These are phyloP conservation scores for Salticus scenicus DNA, from an alignment of 2,888 invertebrate genomes.

Conservation along the genomic window DNA sequence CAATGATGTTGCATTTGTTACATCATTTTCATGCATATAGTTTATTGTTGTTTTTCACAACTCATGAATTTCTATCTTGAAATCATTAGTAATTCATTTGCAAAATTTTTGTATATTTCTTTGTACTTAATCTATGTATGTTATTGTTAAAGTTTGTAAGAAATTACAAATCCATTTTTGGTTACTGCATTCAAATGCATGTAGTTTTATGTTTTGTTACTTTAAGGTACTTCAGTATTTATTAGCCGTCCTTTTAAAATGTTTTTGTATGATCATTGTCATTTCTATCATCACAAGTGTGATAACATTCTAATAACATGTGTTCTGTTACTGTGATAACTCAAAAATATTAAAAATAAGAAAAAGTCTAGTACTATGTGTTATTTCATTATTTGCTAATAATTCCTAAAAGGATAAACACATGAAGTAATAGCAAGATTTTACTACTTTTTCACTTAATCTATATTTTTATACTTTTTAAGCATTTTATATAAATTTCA, in stretches of 20 bases:
- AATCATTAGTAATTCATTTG: background rate
- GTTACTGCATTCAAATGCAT: background rate
- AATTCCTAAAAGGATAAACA: background rate
- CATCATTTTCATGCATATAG: slow-evolving; percentile 45
- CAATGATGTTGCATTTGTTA: slow-evolving; percentile 53
- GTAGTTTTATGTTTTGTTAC: background rate
- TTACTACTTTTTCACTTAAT: background rate
- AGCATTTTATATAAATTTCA: background rate
- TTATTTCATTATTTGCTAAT: background rate
- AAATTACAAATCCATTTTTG: background rate
- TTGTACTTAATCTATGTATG: slow-evolving; percentile 32
- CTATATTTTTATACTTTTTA: slow-evolving; percentile 9
- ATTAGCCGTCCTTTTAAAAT: slow-evolving; percentile 40
- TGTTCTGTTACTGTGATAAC: slow-evolving; percentile 33
- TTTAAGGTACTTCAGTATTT: slow-evolving; percentile 35
- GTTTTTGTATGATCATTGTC: slow-evolving; percentile 32
- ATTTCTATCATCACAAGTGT: slow-evolving; percentile 14
- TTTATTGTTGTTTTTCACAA: slow-evolving; percentile 59
- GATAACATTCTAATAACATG: background rate
- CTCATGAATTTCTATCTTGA: slow-evolving; percentile 6
- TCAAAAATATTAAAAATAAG: background rate
- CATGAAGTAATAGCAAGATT: background rate
- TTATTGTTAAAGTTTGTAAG: background rate
- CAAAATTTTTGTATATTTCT: slow-evolving; percentile 20
- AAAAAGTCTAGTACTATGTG: background rate